Base-by-base conservation (phyloP, 2,888 invertebrate species). In the Teinopalpus imperialis region DNA sequence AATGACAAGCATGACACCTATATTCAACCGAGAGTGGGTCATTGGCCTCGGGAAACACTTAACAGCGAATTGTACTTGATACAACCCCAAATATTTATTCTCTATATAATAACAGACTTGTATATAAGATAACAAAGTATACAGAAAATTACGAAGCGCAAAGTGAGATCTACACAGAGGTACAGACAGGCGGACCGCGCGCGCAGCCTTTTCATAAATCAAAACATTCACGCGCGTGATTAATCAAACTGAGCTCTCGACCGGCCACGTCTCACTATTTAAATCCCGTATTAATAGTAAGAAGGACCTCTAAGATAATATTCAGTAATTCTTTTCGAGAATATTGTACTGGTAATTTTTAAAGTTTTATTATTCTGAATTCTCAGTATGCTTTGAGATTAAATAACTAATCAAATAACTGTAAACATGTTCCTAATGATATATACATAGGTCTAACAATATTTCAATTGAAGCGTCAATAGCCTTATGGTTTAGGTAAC, bases 191-290 rank as follows among this genome's bases (percentile, higher is more conserved):
- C 54, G 49, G 51, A 49, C 51, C 62, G 56, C 54, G 56, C 59
- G 61, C 51, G 59, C 54, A 55, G 61, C 56, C 56, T 53, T 55
- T 63, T 57, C 77, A 83, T 87, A 82, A 86, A 87, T 86, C 86
- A 86, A 77, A 81, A 76, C 76, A 74, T 73, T 74, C 74, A 68
- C 65, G 68, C 63, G 66, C 66, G 69, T 81, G 76, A 87, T 87
- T 86, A 85, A 87, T 87, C 85, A 78, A 79, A 78, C 32, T 27
- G 27, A 21, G 34, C 45, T 21, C 40, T 48, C 42, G 49, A 37
- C 40, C 13, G 13, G 43, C 35, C 37, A 43, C 55, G 52, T 51
- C 59, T 54, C 44, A 43, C 49, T 51, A 53, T 54, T 52, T 54
- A 54, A 57, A 52, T 26, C 49, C 43, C 30, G 52, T 41, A 44